Evolutionary conservation across 2,797 vertebrate genomes (phyloP), one percentile per base, ranked within the genome.

Genomic region (Astyanax mexicanus): DNA sequence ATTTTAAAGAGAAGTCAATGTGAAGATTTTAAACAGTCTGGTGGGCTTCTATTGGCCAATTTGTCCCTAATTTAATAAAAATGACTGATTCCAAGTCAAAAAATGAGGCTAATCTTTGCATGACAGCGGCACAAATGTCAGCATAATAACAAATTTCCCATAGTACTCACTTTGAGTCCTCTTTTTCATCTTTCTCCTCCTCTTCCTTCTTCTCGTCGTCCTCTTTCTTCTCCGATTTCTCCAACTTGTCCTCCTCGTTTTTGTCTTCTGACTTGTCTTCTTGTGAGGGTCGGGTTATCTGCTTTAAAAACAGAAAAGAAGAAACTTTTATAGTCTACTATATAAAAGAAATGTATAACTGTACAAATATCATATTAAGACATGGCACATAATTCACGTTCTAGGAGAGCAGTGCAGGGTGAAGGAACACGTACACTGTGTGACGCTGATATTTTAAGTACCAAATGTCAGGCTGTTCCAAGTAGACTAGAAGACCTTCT

Each of bases 121-220:
- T n/a, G n/a, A n/a, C n/a, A n/a, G n/a, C n/a, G n/a, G n/a, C n/a
- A n/a, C n/a, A n/a, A n/a, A n/a, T n/a, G n/a, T n/a, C n/a, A n/a
- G n/a, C n/a, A n/a, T n/a, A n/a, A n/a, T n/a, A n/a, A n/a, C n/a
- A n/a, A n/a, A 32, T 29, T 2, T 32, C 29, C 29, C 2, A 32
- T 32, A 7, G n/a, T 67, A 83, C 94, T 93, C 85, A 98, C 97
- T 97, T 98, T 69, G 95, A 93, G 67, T 99, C 97, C 82, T 99
- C 98, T 84, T 97, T 99, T 84, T 99, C 97, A 91, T 99, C 98
- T 91, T 99, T 99, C 91, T 99, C 98, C 89, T 99, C 97, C 91
- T 99, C 97, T 84, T 99, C 97, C 92, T 96, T 98, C 89, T 96
- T 98, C 89, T 99, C 97, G 42, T 95, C 94, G 76, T 99, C 97